phyloP scores from a whole-genome alignment of 2,113 vertebrate genomes.

The Xiphophorus couchianus region DNA sequence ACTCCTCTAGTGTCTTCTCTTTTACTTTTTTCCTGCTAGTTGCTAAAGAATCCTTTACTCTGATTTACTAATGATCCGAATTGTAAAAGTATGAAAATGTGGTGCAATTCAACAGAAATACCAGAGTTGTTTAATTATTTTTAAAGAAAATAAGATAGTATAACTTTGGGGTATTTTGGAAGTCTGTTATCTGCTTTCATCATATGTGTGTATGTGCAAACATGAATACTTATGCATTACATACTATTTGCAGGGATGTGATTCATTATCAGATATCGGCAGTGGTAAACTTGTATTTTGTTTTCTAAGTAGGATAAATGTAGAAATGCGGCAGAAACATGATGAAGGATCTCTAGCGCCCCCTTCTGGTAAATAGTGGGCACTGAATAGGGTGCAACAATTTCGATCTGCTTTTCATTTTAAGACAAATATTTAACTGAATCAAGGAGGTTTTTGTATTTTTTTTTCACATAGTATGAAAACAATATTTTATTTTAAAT shows the following conservation, averaged over 20 bases:
- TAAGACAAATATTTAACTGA: no score
- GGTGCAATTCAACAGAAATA: no score
- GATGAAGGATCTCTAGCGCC: constrained; percentile 47
- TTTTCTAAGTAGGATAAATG: neutral
- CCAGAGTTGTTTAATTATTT: no score
- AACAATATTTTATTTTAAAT: neutral
- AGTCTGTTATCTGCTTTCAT: no score
- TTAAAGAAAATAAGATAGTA: no score
- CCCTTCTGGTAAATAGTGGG: constrained; percentile 27
- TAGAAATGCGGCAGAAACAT: neutral
- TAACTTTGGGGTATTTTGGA: no score
- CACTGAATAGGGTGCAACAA: neutral
- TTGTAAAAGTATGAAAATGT: no score
- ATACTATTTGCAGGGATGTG: neutral
- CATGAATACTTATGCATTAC: neutral
- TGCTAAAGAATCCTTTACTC: no score
- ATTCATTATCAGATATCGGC: neutral
- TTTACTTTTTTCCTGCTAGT: no score
- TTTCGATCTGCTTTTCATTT: neutral
- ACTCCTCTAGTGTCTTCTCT: no score
- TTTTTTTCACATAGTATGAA: neutral
- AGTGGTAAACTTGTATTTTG: neutral
- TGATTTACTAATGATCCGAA: no score
- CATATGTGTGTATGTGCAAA: no score
- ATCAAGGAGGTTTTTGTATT: neutral